Evolutionary conservation across 2,113 vertebrate genomes (phyloP).

Genomic region (Microcebus murinus): DNA sequence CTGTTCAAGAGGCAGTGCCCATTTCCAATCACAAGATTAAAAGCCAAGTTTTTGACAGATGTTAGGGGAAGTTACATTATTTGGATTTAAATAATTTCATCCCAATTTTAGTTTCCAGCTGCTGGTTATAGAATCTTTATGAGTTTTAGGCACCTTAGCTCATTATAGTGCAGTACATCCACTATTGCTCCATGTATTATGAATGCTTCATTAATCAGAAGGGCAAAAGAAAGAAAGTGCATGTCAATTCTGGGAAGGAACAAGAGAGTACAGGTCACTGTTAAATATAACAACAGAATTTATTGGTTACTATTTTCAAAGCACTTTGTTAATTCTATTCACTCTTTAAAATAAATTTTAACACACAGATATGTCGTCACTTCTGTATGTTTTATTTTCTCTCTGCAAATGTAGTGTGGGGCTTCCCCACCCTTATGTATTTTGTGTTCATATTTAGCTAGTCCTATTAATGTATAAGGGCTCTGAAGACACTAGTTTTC

Average conservation of each 20-base stretch:
- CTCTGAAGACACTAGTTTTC: neutral
- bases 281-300: constrained; percentile 73
- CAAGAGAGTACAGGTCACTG: constrained; percentile 46
- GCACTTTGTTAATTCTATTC: constrained; percentile 34
- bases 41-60: constrained; percentile 54
- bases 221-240: constrained; percentile 3
- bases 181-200: constrained; percentile 56
- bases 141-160: constrained; percentile 58
- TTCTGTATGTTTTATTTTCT: neutral
- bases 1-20: neutral
- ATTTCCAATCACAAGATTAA: constrained; percentile 38
- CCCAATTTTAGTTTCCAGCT: constrained; percentile 69
- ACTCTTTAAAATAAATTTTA: constrained; percentile 66
- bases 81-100: constrained; percentile 58
- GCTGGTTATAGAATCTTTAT: constrained; percentile 58
- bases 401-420: neutral
- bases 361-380: neutral
- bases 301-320: constrained; percentile 70
- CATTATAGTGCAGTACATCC: neutral
- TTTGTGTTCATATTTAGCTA: constrained; percentile 1
- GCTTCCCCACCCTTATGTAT: neutral
- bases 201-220: constrained; percentile 72
- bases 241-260: constrained; percentile 54
- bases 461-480: neutral
- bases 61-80: constrained; percentile 56